A percentile compares a stretch with the other conserved stretches of the same genome.
These are phyloP conservation scores for Phalacrocorax carbo DNA, from an alignment of 2,113 vertebrate genomes.

Conservation along the genomic window DNA sequence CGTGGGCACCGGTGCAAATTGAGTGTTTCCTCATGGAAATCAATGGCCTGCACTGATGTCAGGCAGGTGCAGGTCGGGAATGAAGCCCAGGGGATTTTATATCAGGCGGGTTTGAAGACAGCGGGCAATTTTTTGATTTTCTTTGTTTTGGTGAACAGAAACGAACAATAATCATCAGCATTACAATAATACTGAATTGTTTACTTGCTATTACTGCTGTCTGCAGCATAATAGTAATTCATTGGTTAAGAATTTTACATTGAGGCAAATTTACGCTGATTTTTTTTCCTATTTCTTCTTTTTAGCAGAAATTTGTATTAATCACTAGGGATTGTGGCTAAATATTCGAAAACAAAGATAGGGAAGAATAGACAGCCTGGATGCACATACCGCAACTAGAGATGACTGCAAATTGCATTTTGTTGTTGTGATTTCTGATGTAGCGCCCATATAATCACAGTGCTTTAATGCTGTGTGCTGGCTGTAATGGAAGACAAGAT, in stretches of 20 bases:
- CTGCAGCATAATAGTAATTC: not conserved
- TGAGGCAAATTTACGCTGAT: not conserved
- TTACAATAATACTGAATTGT: not conserved
- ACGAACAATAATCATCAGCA: constrained; percentile 6
- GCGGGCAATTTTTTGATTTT: not conserved
- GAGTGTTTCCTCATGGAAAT: constrained; percentile 11
- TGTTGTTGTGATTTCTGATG: not conserved
- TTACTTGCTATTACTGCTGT: constrained; percentile 1
- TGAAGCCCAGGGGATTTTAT: not conserved
- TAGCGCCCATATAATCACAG: not conserved
- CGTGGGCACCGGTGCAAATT: not conserved
- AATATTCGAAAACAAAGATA: not conserved
- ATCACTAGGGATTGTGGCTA: not conserved
- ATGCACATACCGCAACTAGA: not conserved
- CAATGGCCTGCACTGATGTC: not conserved
- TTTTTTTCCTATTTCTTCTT: not conserved
- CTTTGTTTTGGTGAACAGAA: constrained; percentile 51
- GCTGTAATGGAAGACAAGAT: not conserved
- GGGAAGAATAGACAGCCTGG: not conserved
- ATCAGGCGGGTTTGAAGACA: not conserved
- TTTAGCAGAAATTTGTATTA: not conserved
- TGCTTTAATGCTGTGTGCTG: not conserved
- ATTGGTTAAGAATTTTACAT: not conserved
- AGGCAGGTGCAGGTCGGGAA: constrained; percentile 34
- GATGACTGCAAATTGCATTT: not conserved